Percentiles rank a stretch among this genome's conserved stretches.
phyloP scores from a whole-genome alignment of 1,140 invertebrate species.

The Scaptomyza pallida region DNA sequence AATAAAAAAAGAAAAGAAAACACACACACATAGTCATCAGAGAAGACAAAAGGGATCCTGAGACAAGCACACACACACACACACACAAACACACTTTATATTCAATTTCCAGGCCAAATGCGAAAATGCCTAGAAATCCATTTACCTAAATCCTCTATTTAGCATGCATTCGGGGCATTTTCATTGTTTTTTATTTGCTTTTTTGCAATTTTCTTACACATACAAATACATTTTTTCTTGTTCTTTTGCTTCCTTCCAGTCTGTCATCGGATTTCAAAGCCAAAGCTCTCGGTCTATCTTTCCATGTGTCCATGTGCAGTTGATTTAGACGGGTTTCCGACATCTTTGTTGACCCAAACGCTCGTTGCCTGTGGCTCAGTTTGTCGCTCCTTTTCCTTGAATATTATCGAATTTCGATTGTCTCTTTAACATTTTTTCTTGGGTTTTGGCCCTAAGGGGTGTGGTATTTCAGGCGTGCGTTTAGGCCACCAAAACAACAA shows the following conservation, averaged over 20 bases:
- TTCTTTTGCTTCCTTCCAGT: slow-evolving; percentile 20
- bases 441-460: slow-evolving; percentile 30
- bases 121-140: slow-evolving; percentile 82
- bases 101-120: slow-evolving; percentile 77
- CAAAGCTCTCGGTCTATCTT: slow-evolving; percentile 14
- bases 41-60: slow-evolving; percentile 21
- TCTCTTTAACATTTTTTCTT: slow-evolving; percentile 31
- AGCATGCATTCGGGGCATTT: slow-evolving; percentile 81
- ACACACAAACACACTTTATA: slow-evolving; percentile 58
- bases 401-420: slow-evolving; percentile 80
- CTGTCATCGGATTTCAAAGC: slow-evolving; percentile 76
- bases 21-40: slow-evolving; percentile 33
- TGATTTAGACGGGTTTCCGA: slow-evolving; percentile 67
- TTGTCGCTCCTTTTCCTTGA: slow-evolving; percentile 49
- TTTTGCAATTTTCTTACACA: slow-evolving; percentile 35
- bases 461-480: slow-evolving; percentile 11
- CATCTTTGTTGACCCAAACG: slow-evolving; percentile 61
- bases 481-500: slow-evolving; percentile 35
- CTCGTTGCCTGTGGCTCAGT: slow-evolving; percentile 53
- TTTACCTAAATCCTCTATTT: slow-evolving; percentile 82
- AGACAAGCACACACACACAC: slow-evolving; percentile 4
- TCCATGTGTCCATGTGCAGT: slow-evolving; percentile 45
- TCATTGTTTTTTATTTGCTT: slow-evolving; percentile 74
- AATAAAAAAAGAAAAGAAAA: slow-evolving; percentile 35
- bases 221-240: not conserved